Evolutionary conservation across 2,797 vertebrate species (phyloP).

Genomic region (Masticophis lateralis): DNA sequence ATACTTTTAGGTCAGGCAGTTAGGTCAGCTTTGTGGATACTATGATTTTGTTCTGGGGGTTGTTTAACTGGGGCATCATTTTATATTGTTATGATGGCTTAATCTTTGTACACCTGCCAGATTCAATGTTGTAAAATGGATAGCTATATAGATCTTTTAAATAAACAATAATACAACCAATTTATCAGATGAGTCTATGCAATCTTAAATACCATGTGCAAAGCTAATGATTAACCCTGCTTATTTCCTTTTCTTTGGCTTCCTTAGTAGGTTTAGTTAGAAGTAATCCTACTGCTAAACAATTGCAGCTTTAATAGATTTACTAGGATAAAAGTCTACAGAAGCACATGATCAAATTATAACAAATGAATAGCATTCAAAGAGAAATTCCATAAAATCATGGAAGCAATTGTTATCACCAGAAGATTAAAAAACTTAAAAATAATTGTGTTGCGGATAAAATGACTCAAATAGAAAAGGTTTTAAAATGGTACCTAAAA

Average conservation of each 20-base stretch:
- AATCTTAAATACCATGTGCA: not conserved
- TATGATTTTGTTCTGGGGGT: not conserved
- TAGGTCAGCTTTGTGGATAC: not conserved
- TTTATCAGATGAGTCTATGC: not conserved
- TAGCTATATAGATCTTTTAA: not conserved
- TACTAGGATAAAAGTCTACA: not conserved
- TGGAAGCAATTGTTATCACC: not conserved
- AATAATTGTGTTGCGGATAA: not conserved
- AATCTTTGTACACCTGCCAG: not conserved
- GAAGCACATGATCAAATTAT: not conserved
- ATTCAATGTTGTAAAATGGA: not conserved
- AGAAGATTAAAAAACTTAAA: not conserved
- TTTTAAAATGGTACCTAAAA: not conserved
- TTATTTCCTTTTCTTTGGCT: not conserved
- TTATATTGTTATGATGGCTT: not conserved
- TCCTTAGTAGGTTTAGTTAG: not conserved
- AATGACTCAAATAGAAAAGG: not conserved
- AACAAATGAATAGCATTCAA: not conserved
- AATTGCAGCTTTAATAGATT: not conserved
- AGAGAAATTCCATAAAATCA: not conserved
- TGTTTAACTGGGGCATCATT: not conserved
- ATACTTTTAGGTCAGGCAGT: not conserved
- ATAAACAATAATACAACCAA: not conserved
- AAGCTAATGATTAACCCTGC: not conserved
- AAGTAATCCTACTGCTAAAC: not conserved